A percentile compares a stretch with the other conserved stretches of the same genome.
Conservation (phyloP, 2,888 invertebrate species). For the Xanthorhoe spadicearia region DNA sequence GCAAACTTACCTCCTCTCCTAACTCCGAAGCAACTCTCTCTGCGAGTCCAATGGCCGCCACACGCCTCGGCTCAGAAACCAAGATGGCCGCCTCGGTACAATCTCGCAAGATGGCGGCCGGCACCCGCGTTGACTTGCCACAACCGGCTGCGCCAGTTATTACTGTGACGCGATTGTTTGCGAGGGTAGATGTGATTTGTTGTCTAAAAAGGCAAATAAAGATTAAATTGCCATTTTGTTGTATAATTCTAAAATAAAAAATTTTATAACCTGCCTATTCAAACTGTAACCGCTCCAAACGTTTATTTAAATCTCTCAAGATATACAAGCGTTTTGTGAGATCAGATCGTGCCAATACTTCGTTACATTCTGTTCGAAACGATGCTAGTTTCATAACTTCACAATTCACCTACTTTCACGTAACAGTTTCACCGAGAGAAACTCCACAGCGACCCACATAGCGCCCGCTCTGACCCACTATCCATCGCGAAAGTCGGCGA, state of each 20-base stretch:
- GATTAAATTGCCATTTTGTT: background rate
- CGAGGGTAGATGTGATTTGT: constrained; percentile 79
- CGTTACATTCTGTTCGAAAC: background rate
- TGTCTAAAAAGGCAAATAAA: constrained; percentile 47
- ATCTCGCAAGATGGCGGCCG: constrained; percentile 80
- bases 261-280: no score
- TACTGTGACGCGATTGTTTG: constrained; percentile 81
- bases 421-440: constrained; percentile 16
- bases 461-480: constrained; percentile 15
- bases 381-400: background rate
- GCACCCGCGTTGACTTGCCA: constrained; percentile 90
- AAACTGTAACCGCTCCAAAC: no score
- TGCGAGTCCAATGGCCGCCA: constrained; percentile 87
- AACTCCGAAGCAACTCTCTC: constrained; percentile 87
- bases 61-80: constrained; percentile 88
- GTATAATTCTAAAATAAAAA: no score
- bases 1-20: constrained; percentile 78
- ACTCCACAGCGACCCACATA: constrained; percentile 19
- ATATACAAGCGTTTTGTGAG: no score
- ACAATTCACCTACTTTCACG: constrained; percentile 1
- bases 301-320: no score
- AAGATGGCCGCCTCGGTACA: constrained; percentile 81
- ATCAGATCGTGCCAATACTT: background rate
- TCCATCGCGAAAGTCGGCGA: constrained; percentile 50
- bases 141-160: constrained; percentile 90